A percentile compares a stretch with the other conserved stretches of the same genome.
phyloP scores from a whole-genome alignment of 2,797 vertebrate genomes.

The Petrocephalus sullivani region DNA sequence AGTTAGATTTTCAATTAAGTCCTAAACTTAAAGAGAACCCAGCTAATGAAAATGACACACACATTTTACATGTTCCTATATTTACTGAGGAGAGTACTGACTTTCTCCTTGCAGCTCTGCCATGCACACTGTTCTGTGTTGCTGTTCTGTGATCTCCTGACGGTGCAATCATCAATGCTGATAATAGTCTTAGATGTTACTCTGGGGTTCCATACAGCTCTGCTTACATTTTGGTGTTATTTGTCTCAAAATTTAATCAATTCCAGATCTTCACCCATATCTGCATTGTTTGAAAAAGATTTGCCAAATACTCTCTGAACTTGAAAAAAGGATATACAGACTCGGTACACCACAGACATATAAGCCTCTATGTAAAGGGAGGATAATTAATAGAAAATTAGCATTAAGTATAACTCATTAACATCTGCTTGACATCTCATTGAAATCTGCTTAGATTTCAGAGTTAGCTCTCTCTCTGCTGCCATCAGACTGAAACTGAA shows the following conservation, averaged over 20 bases:
- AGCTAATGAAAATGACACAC: background rate
- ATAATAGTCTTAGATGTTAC: background rate
- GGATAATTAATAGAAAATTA: background rate
- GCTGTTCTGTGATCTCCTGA: background rate
- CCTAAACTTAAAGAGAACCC: background rate
- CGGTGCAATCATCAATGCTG: background rate
- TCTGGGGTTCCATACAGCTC: background rate
- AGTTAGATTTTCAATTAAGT: background rate
- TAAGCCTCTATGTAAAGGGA: background rate
- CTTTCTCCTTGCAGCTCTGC: background rate
- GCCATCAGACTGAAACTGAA: background rate
- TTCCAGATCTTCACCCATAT: background rate
- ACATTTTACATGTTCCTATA: background rate
- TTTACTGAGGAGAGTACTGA: background rate
- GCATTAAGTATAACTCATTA: background rate
- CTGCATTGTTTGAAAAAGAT: background rate
- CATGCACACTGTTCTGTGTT: background rate
- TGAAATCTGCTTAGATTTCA: background rate
- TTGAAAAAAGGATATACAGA: background rate
- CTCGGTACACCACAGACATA: background rate
- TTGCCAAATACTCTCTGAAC: background rate
- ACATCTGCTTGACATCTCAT: background rate
- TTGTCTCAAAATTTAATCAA: background rate
- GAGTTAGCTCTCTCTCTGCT: background rate
- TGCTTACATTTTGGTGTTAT: background rate